phyloP scores from a whole-genome alignment of 1,140 invertebrate species.

The Drosophila pectinifera region DNA sequence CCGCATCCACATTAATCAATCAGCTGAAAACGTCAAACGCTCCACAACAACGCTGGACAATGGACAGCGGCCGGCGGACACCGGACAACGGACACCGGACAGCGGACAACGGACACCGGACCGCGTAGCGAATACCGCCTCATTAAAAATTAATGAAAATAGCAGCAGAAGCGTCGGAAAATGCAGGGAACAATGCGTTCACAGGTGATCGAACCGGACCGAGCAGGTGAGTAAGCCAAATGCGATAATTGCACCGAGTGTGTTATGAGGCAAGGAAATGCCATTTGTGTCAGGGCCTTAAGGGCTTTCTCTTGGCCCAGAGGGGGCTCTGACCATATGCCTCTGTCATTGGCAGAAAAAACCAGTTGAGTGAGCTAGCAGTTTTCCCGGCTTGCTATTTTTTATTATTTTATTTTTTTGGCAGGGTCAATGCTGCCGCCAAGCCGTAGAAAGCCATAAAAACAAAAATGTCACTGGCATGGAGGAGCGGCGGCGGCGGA shows the following conservation, averaged over 20 bases:
- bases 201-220: slow-evolving; percentile 43
- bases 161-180: slow-evolving; percentile 6
- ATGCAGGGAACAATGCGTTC: slow-evolving; percentile 29
- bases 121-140: slow-evolving; percentile 32
- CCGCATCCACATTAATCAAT: slow-evolving; percentile 66
- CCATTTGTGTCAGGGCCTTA: slow-evolving; percentile 44
- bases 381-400: slow-evolving; percentile 65
- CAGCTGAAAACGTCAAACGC: slow-evolving; percentile 64
- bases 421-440: slow-evolving; percentile 75
- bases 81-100: not conserved
- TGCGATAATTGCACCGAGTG: slow-evolving; percentile 33
- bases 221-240: slow-evolving; percentile 30
- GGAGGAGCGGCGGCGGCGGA: slow-evolving; percentile 15
- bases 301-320: slow-evolving; percentile 60
- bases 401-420: slow-evolving; percentile 25
- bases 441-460: slow-evolving; percentile 71
- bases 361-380: slow-evolving; percentile 73
- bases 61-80: not conserved
- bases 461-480: slow-evolving; percentile 63
- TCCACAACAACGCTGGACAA: slow-evolving; percentile 21
- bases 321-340: slow-evolving; percentile 30
- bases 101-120: not conserved
- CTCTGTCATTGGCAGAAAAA: slow-evolving; percentile 44
- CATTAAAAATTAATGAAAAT: slow-evolving; percentile 70
- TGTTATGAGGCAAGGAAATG: slow-evolving; percentile 30